These are phyloP conservation scores for Miniopterus natalensis DNA, from an alignment of 2,113 vertebrate genomes.

Conservation along the genomic window DNA sequence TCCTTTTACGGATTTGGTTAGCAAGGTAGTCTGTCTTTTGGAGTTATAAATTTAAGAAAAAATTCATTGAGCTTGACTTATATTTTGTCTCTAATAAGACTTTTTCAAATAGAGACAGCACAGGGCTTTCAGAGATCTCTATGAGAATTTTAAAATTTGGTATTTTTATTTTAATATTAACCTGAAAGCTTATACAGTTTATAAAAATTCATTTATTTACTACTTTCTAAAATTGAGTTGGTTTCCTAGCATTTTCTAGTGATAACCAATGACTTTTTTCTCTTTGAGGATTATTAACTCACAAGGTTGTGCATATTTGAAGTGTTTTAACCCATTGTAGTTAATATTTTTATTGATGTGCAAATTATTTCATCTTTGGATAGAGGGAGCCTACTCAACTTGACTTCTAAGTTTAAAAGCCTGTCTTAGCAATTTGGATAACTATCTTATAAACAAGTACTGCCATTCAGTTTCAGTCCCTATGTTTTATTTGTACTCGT, in stretches of 20 bases:
- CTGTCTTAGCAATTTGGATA: background rate
- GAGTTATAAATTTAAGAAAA: background rate
- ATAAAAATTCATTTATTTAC: background rate
- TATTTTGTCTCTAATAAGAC: constrained; percentile 18
- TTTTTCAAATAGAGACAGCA: background rate
- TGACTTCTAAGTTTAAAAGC: background rate
- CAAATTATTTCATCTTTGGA: background rate
- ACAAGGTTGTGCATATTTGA: background rate
- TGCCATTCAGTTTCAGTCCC: background rate
- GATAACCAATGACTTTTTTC: background rate
- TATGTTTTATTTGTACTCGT: constrained; percentile 38
- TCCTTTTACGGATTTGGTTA: background rate
- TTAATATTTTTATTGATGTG: background rate
- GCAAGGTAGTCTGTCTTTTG: background rate
- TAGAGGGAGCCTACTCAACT: background rate
- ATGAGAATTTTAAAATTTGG: background rate
- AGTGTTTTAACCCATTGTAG: background rate
- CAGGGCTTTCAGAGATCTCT: background rate
- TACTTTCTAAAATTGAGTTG: background rate
- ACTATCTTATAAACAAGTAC: background rate
- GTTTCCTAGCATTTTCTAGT: background rate
- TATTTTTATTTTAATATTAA: background rate
- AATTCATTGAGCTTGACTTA: background rate
- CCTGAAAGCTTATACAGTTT: background rate
- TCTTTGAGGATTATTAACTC: background rate